Base-by-base conservation (phyloP, 2,888 invertebrate species). In the Erpobdella octoculata region DNA sequence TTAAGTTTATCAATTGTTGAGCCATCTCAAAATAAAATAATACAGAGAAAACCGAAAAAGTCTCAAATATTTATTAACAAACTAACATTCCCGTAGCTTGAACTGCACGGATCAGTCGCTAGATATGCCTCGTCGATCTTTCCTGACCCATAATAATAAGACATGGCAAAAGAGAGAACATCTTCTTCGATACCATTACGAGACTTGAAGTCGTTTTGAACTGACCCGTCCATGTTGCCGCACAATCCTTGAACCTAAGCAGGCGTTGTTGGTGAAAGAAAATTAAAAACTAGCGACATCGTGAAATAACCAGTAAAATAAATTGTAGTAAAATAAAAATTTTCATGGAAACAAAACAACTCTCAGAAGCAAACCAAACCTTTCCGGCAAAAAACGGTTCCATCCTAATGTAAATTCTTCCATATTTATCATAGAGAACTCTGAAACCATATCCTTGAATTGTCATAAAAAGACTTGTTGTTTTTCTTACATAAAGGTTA, bases 231-330 rank as follows among this genome's bases (percentile, higher is more conserved):
- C 74, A 74, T 75, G 82, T 93, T 92, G 1, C 93, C 93, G 80
- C 93, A 93, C 0, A 93, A 85, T 71, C 93, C 93, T 83, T 87
- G 88, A 9, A 89, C 67, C 76, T 76, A 70, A 41, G 36, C 1
- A 41, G 21, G n/a, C n/a, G n/a, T 15, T 33, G 21, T 6, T 35
- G 9, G 33, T 25, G 31, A 35, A 33, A 33, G 28, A 41, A 67
- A 46, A 3, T 35, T 25, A 31, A 36, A 65, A 67, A 25, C 41
- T 18, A 9, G 9, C 9, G 41, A 41, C 9, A 41, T 41, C 41
- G 9, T 41, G 41, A 18, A 12, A 41, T 12, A 12, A 12, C 18
- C 41, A 41, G 41, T 12, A 41, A 41, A 41, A 9, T 18, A n/a
- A 1, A 15, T 8, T 1, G 6, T 6, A n/a, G 21, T 28, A 6